Base-by-base conservation (phyloP, 2,113 vertebrate species). In the Lamprotornis superbus region DNA sequence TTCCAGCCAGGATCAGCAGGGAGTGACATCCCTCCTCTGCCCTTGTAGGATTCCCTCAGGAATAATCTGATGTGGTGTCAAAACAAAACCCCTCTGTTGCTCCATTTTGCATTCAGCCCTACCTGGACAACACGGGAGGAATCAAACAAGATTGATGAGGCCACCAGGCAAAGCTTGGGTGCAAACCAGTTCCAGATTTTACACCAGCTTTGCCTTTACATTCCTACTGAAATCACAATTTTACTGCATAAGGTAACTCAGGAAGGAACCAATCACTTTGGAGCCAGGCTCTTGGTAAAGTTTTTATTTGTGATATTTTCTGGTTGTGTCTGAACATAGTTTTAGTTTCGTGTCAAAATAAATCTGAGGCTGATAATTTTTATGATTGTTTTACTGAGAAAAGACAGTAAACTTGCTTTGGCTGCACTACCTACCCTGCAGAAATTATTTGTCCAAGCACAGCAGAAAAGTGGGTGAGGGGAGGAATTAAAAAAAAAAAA, bases 361-460 rank as follows among this genome's bases (percentile, higher is more conserved):
- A 94, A 97, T 92, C 31, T 31, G 76, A 97, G 68, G 59, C 64
- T 86, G 87, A 77, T 96, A 63, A 79, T 93, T 90, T 96, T 96
- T 94, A 79, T 57, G 23, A 53, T 78, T 85, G 60, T 93, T 98
- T 97, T 83, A 47, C 96, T 87, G 49, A 96, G 95, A 97, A 85
- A 70, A 93, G 46, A 28, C 70, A 63, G 44, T 52, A 96, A 97
- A 93, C 93, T 91, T 93, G 80, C 92, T 97, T 96, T 97, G 97
- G 95, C 97, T 95, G 61, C 52, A 3, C 60, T 87, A 95, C 63
- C 63, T 89, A 94, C 86, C 50, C 87, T 70, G 83, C 63, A 87
- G 94, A 94, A 91, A 89, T 95, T 96, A 94, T 61, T 97, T 94
- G 89, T 91, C 94, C 96, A 84, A 97, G 83, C 59, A 83, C 68